These are phyloP conservation scores for Cantharis rustica DNA, from an alignment of 2,888 invertebrate genomes.

Conservation along the genomic window DNA sequence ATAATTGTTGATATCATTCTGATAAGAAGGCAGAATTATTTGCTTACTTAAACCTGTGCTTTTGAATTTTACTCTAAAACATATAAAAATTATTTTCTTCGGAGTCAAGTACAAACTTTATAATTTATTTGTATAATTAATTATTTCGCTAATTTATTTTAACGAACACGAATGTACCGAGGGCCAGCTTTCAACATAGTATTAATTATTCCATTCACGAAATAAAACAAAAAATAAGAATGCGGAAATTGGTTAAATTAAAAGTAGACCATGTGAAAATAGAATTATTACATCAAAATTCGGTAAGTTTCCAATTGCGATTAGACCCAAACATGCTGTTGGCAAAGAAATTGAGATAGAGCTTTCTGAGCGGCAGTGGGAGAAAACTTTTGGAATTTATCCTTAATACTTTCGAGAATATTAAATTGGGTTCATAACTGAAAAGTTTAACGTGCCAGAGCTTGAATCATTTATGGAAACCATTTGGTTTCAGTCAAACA, in stretches of 20 bases:
- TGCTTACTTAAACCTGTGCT: not conserved
- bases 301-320: not conserved
- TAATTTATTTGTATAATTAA: not conserved
- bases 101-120: not conserved
- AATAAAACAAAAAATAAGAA: not conserved
- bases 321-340: not conserved
- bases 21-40: not conserved
- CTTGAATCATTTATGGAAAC: not conserved
- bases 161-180: not conserved
- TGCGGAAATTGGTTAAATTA: not conserved
- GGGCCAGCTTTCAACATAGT: not conserved
- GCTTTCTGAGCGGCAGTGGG: not conserved
- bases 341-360: not conserved
- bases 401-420: not conserved
- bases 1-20: not conserved
- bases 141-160: not conserved
- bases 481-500: too few species aligned
- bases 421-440: not conserved
- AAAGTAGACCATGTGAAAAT: not conserved
- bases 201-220: not conserved
- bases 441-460: too few species aligned
- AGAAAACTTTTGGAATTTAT: not conserved
- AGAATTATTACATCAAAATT: not conserved
- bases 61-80: not conserved
- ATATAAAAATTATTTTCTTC: not conserved